Conservation (phyloP, 2,797 vertebrate species). For the Australoheros facetus region DNA sequence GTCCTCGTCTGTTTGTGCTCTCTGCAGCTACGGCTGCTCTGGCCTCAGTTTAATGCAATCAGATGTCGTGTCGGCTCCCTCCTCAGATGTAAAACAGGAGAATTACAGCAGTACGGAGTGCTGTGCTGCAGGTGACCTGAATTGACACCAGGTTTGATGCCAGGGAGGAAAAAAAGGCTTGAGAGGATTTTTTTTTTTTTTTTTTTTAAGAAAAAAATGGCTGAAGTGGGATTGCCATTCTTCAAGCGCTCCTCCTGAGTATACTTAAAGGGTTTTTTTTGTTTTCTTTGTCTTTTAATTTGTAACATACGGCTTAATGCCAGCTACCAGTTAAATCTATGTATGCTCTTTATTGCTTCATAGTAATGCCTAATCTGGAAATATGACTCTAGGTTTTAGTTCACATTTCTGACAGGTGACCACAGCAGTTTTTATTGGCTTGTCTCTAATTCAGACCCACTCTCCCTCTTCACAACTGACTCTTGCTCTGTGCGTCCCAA, state of each 20-base stretch:
- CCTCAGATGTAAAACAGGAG: constrained; percentile 29
- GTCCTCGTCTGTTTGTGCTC: constrained; percentile 30
- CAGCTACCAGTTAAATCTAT: not conserved
- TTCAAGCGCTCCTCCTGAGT: not conserved
- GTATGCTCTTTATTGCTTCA: not conserved
- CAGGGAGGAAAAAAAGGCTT: not conserved
- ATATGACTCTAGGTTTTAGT: constrained; percentile 1
- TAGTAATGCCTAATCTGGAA: not conserved
- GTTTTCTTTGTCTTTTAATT: no score
- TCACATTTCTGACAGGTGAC: constrained; percentile 32
- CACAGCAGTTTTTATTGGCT: constrained; percentile 26
- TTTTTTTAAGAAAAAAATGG: accelerated
- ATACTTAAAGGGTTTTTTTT: not conserved
- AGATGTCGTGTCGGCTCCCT: constrained; percentile 37
- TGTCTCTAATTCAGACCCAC: constrained; percentile 12
- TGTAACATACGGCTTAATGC: no score
- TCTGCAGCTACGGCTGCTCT: constrained; percentile 36
- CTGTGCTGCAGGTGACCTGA: constrained; percentile 6
- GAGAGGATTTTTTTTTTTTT: accelerated
- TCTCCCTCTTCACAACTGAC: constrained; percentile 6
- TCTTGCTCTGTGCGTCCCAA: not conserved
- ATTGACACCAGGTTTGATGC: not conserved
- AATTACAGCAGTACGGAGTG: constrained; percentile 26
- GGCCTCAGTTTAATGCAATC: constrained; percentile 63
- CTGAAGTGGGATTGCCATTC: not conserved